Base-by-base conservation (phyloP, 2,888 invertebrate species). In the Caenorhabditis virilis region DNA sequence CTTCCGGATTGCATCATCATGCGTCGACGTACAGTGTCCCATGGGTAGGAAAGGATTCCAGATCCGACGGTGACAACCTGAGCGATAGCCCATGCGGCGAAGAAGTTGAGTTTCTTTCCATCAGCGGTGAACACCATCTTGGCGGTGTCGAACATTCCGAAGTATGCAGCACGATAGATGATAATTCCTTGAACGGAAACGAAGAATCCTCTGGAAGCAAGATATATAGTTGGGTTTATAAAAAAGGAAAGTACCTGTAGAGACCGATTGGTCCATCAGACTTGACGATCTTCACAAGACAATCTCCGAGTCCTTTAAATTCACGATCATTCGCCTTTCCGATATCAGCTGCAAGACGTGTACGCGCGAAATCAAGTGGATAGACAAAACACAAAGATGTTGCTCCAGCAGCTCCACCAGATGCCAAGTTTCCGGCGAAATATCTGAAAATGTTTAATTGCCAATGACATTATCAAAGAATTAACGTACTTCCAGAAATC, bases 1-100 rank as follows among this genome's bases (percentile, higher is more conserved):
- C 91, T 89, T 51, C 92, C 92, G 77, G 93, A 93, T 88, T 95
- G 95, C 95, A 95, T 97, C 95, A 95, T 97, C 95, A 95, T 94
- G 85, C 95, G 90, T 88, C 95, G 89, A 85, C 94, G 89, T 65
- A 86, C 82, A 91, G 95, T 95, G 87, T 95, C 95, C 88, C 95
- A 92, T 83, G 94, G 95, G 88, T 95, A 95, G 36, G 94, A 94
- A 66, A 93, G 89, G 84, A 95, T 90, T 84, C 95, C 95, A 69
- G 94, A 90, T 66, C 91, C 88, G 64, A 93, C 90, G 67, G 91
- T 92, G 65, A 91, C 91, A 84, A 80, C 78, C 59, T 80, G 80
- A 35, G 79, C 79, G 36, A 80, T 93, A 84, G 90, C 91, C 92
- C 93, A 95, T 83, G 93, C 92, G 84, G 93, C 88, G 79, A 93